These are phyloP conservation scores for Drosophila conformis DNA, from an alignment of 2,888 invertebrate genomes.

Conservation along the genomic window DNA sequence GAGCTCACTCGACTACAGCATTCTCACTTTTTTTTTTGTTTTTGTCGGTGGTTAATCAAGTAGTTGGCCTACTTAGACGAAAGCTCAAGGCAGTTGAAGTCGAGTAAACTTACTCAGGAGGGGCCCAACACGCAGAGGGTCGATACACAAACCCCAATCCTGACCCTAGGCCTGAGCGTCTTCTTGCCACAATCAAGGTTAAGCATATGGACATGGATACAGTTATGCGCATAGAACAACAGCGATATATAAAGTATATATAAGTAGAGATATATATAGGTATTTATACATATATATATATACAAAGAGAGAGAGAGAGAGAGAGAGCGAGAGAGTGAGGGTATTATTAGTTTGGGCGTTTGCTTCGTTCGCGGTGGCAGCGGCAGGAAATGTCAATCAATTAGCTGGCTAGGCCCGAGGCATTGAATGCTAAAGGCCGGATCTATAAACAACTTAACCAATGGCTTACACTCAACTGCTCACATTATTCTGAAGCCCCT, in stretches of 20 bases:
- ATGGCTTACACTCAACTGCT: neutral
- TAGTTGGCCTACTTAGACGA: slow-evolving; percentile 55
- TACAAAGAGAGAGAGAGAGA: neutral
- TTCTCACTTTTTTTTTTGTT: neutral
- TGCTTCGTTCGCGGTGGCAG: slow-evolving; percentile 46
- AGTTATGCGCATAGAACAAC: slow-evolving; percentile 24
- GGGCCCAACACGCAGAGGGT: slow-evolving; percentile 35
- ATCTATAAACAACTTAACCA: slow-evolving; percentile 13
- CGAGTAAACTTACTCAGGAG: slow-evolving; percentile 13
- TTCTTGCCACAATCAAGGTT: slow-evolving; percentile 73
- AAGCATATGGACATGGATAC: slow-evolving; percentile 40
- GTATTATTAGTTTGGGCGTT: slow-evolving; percentile 18
- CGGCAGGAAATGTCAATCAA: slow-evolving; percentile 81
- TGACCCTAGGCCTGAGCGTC: slow-evolving; percentile 26
- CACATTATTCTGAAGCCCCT: neutral
- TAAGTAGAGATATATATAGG: slow-evolving; percentile 1
- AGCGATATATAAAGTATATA: slow-evolving; percentile 11
- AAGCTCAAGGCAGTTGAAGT: slow-evolving; percentile 43
- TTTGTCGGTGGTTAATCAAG: slow-evolving; percentile 48
- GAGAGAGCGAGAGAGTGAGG: neutral
- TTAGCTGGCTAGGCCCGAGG: slow-evolving; percentile 49
- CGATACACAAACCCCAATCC: slow-evolving; percentile 24
- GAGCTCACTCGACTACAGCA: neutral
- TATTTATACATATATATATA: neutral
- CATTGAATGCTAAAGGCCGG: slow-evolving; percentile 6